These are phyloP conservation scores for Erpobdella octoculata DNA, from an alignment of 2,888 invertebrate species.

Conservation along the genomic window DNA sequence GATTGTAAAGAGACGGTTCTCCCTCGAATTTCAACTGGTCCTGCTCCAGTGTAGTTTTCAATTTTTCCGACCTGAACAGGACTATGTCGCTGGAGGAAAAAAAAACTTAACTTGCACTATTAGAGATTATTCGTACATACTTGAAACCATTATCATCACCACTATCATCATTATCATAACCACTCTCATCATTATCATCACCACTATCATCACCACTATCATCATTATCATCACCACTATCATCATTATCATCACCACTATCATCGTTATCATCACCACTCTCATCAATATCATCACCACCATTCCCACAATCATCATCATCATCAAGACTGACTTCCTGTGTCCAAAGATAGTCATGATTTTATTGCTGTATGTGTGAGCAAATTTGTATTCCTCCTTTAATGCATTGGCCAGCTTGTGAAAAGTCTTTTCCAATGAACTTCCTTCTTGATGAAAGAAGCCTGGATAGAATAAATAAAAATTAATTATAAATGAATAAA, in stretches of 20 bases:
- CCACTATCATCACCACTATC: no score
- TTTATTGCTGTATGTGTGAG: constrained; percentile 24
- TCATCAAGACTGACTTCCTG: constrained; percentile 22
- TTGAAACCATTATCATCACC: not conserved
- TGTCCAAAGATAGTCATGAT: constrained; percentile 28
- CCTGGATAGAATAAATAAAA: no score
- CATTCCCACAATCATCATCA: no score
- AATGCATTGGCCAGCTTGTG: constrained; percentile 16
- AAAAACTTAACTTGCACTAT: not conserved
- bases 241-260: no score
- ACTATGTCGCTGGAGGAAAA: constrained; percentile 28
- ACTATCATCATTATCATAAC: no score
- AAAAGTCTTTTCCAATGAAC: not conserved
- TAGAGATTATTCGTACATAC: no score
- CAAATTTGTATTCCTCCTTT: constrained; percentile 24
- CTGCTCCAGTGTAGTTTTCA: constrained; percentile 24
- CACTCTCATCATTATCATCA: no score
- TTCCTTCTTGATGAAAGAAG: constrained; percentile 2
- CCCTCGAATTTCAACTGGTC: constrained; percentile 28
- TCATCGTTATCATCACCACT: no score
- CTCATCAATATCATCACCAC: no score
- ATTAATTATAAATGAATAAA: not conserved
- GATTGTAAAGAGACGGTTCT: constrained; percentile 12
- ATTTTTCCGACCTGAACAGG: constrained; percentile 26
- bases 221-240: no score